A percentile compares a stretch with the other conserved stretches of the same genome.
phyloP scores from a whole-genome alignment of 2,888 invertebrate genomes.

The Helicoverpa assulta region DNA sequence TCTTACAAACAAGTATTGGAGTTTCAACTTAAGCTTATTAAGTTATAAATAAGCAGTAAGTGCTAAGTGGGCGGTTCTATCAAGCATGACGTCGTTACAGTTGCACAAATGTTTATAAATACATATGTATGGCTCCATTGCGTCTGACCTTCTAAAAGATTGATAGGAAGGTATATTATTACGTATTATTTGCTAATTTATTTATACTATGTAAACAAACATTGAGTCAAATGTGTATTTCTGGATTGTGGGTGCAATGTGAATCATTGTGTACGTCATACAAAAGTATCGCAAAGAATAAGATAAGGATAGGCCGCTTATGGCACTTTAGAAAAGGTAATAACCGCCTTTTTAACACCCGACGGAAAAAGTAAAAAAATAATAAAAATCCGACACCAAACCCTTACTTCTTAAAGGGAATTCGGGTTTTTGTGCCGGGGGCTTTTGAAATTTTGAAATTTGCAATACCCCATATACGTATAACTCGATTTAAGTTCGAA shows the following conservation, averaged over 20 bases:
- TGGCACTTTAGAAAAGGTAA: too few species aligned
- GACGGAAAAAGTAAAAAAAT: too few species aligned
- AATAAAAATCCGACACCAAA: too few species aligned
- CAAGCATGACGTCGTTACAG: constrained; percentile 50
- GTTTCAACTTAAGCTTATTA: constrained; percentile 20
- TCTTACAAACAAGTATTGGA: constrained; percentile 1
- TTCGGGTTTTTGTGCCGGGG: too few species aligned
- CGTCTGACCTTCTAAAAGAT: constrained; percentile 69
- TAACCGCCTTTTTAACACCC: too few species aligned
- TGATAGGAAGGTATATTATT: constrained; percentile 19
- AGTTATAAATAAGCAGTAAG: constrained; percentile 34
- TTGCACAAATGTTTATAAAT: constrained; percentile 16
- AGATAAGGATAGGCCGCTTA: too few species aligned
- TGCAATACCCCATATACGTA: too few species aligned
- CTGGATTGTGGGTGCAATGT: constrained; percentile 1
- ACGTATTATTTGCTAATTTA: constrained; percentile 38
- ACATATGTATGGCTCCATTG: constrained; percentile 37
- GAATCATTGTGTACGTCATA: background rate
- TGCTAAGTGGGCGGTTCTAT: constrained; percentile 17
- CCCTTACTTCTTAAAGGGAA: too few species aligned
- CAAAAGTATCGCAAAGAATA: too few species aligned
- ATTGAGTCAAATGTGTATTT: constrained; percentile 16
- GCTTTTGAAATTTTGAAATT: too few species aligned
- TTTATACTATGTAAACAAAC: constrained; percentile 33
- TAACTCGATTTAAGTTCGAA: too few species aligned